A percentile compares a stretch with the other conserved stretches of the same genome.
Conservation (phyloP, 2,888 invertebrate genomes). For the Zonitis immaculata region DNA sequence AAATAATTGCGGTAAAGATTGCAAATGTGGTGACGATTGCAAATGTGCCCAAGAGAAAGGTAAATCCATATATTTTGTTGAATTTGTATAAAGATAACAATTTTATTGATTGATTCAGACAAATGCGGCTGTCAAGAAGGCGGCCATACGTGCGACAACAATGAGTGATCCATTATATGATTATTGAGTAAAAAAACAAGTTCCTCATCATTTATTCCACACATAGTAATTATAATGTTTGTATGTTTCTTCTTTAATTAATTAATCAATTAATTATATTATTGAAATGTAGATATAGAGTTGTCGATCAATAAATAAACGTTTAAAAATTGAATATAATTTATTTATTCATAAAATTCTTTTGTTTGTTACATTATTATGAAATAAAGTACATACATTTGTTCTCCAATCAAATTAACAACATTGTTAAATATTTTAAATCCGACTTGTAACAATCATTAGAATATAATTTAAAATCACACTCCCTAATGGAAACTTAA, state of each 20-base stretch:
- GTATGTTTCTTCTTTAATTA: too few relatives aligned
- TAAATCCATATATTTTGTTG: constrained; percentile 8
- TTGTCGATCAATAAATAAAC: too few relatives aligned
- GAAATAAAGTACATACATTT: constrained; percentile 46
- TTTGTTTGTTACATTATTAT: constrained; percentile 24
- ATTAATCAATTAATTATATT: too few relatives aligned
- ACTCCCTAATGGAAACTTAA: constrained; percentile 17
- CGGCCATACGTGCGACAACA: constrained; percentile 7
- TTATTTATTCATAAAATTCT: not conserved
- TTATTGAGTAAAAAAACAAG: too few relatives aligned
- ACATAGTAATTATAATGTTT: too few relatives aligned
- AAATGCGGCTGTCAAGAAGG: constrained; percentile 11
- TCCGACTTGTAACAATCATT: constrained; percentile 34
- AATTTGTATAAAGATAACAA: not conserved
- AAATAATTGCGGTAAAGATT: constrained; percentile 53
- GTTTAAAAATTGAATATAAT: not conserved
- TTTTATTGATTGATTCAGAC: not conserved
- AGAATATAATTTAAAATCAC: constrained; percentile 25
- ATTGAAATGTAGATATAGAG: too few relatives aligned
- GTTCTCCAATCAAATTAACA: constrained; percentile 41
- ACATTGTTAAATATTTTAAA: constrained; percentile 45
- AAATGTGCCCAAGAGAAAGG: constrained; percentile 49
- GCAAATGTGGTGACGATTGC: constrained; percentile 57
- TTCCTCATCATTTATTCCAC: constrained; percentile 8
- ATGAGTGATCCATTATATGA: not conserved